These are phyloP conservation scores for Mico argentatus DNA, from an alignment of 2,797 vertebrate genomes.

Conservation along the genomic window DNA sequence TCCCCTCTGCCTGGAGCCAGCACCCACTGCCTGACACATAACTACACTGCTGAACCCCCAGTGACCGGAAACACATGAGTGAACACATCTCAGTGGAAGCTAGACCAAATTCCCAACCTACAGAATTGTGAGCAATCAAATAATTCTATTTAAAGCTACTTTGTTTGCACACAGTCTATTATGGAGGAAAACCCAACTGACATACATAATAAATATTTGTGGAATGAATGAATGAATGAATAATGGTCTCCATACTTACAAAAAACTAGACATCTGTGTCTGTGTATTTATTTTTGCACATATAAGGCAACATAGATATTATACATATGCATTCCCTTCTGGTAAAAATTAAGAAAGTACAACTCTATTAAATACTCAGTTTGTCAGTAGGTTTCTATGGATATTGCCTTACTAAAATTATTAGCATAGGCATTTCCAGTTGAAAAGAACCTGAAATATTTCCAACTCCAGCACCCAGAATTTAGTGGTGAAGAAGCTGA, in stretches of 20 bases:
- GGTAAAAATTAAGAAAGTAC: not conserved
- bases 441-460: not conserved
- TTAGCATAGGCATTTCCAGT: not conserved
- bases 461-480: not conserved
- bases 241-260: not conserved
- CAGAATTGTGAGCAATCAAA: not conserved
- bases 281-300: constrained; percentile 14
- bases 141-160: not conserved
- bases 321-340: constrained; percentile 37
- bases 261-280: constrained; percentile 2
- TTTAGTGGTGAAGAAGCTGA: not conserved
- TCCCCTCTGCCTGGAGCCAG: not conserved
- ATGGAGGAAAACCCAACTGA: not conserved
- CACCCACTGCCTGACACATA: accelerated
- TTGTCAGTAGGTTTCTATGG: not conserved
- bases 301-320: not conserved
- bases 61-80: not conserved
- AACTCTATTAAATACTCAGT: not conserved
- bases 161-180: not conserved
- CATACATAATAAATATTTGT: not conserved
- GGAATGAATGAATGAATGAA: not conserved
- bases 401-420: not conserved
- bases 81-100: not conserved
- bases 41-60: accelerated
- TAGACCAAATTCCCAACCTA: not conserved